Evolutionary conservation across 1,140 invertebrate species (phyloP).

Genomic region (Drosophila pruinosa): DNA sequence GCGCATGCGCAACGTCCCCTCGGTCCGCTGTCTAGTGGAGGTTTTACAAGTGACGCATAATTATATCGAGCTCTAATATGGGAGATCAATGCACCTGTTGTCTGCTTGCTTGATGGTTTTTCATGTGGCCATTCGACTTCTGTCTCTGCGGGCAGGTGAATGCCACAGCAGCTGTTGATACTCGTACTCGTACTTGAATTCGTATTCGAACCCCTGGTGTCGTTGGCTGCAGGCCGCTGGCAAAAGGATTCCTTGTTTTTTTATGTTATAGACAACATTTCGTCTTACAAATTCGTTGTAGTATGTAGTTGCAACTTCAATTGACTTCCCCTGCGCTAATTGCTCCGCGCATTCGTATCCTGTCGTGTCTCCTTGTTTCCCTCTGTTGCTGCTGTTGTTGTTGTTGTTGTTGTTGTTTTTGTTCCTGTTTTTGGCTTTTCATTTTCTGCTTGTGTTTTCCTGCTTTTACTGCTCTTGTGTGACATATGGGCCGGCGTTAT

Average conservation of each 20-base stretch:
- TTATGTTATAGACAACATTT: conserved; percentile 16
- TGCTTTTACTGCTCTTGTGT: conserved; percentile 16
- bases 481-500: conserved; percentile 74
- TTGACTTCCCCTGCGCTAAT: conserved; percentile 71
- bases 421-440: conserved; percentile 34
- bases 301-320: conserved; percentile 60
- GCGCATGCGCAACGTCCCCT: conserved; percentile 59
- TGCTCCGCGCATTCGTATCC: conserved; percentile 50
- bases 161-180: conserved; percentile 60
- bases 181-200: conserved; percentile 5
- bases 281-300: conserved; percentile 33
- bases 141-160: conserved; percentile 67
- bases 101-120: conserved; percentile 29
- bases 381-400: conserved; percentile 18
- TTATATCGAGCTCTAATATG: conserved; percentile 56
- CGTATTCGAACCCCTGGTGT: background rate
- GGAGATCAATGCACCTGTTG: conserved; percentile 64
- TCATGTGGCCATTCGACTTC: conserved; percentile 20
- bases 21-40: conserved; percentile 29
- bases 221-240: conserved; percentile 7
- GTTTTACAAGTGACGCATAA: conserved; percentile 53
- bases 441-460: background rate
- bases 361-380: conserved; percentile 55
- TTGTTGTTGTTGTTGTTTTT: conserved; percentile 28
- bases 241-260: conserved; percentile 44